Evolutionary conservation across 1,140 invertebrate genomes (phyloP).

Genomic region (Condylostylus longicornis): DNA sequence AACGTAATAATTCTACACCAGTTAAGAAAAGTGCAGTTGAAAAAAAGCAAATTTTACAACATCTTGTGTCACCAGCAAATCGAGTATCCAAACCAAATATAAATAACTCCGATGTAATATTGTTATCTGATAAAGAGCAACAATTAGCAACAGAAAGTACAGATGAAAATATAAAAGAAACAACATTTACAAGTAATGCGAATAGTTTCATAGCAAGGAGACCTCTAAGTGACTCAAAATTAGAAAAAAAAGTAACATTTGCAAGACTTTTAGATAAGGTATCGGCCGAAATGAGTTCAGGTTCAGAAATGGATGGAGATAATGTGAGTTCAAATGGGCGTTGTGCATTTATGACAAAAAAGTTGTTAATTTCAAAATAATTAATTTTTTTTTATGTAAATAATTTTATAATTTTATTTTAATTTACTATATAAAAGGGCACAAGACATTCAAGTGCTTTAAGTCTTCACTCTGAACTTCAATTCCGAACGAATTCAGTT

Average conservation of each 20-base stretch:
- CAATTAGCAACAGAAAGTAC: constrained; percentile 7
- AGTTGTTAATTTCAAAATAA: neutral
- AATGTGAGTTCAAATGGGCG: constrained; percentile 1
- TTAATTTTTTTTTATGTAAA: neutral
- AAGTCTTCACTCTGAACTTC: constrained; percentile 13
- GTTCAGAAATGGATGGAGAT: constrained; percentile 38
- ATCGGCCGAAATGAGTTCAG: constrained; percentile 54
- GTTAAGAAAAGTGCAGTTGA: constrained; percentile 51
- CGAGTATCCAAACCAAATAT: constrained; percentile 27
- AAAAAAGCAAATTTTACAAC: constrained; percentile 59
- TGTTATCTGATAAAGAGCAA: constrained; percentile 42
- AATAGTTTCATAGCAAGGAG: constrained; percentile 35
- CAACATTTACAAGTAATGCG: no score
- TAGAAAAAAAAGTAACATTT: constrained; percentile 62
- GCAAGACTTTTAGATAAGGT: constrained; percentile 54
- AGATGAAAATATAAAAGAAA: constrained; percentile 36
- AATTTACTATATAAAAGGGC: constrained; percentile 1
- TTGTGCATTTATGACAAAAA: neutral
- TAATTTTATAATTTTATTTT: neutral
- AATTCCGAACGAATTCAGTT: constrained; percentile 12
- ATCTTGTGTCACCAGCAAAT: constrained; percentile 41
- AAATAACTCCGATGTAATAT: constrained; percentile 49
- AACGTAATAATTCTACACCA: constrained; percentile 54
- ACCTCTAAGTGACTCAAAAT: constrained; percentile 42
- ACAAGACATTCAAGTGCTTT: constrained; percentile 12